Evolutionary conservation across 2,113 vertebrate species (phyloP), one percentile per base, ranked within the genome.

Genomic region (Dicrurus megarhynchus): DNA sequence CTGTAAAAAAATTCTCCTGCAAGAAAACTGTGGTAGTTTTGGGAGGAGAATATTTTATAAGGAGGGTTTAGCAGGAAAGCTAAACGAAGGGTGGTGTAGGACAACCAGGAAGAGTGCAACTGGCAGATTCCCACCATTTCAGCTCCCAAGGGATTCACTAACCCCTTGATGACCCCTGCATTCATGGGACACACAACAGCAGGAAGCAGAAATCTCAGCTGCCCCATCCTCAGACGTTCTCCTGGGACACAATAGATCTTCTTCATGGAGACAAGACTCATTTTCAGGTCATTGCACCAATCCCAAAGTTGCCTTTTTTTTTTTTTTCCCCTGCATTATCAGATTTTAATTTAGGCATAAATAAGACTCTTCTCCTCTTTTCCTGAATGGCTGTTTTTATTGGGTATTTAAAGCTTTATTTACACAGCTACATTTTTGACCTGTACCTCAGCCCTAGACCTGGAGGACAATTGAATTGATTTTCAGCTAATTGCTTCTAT

Each of bases 401-500:
- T 68, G 20, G 33, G 22, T n/a, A 41, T 83, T 95, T 95, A 53
- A 90, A 88, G 57, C 14, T 76, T 79, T 78, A 78, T 75, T 87
- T 85, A 69, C 65, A 65, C 0, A 2, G 41, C 17, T 55, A 13
- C 37, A 12, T 32, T 69, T 49, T 46, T 94, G 92, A 93, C 69
- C 41, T 92, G 63, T 65, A 85, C 65, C 67, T 61, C 63, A 69
- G 82, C 46, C 50, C 75, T 65, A 23, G 50, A 86, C 49, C 59
- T 83, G 35, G 16, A 90, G 78, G 57, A 93, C 22, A 77, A 61
- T 15, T 19, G 6, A 61, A 88, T 53, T 76, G 53, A 69, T 90
- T 95, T 91, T 83, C 69, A 79, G 37, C 70, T 93, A 85, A 87
- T 90, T 93, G n/a, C 24, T 71, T 83, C 70, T 47, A 9, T 82